Percentiles rank a stretch among this genome's conserved stretches.
Evolutionary conservation across 2,888 invertebrate species (phyloP).

Genomic region (Parnassius apollo): DNA sequence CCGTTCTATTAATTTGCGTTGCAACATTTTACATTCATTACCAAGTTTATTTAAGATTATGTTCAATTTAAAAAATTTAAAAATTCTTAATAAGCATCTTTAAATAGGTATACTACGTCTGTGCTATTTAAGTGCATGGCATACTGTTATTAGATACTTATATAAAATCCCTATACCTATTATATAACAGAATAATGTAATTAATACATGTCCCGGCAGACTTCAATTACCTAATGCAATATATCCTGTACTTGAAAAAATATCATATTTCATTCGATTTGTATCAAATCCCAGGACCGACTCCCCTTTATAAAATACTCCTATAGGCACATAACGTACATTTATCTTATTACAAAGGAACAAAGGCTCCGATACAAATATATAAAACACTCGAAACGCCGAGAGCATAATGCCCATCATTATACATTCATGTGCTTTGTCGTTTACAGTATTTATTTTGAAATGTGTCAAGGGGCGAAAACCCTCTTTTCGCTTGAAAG

Average conservation of each 20-base stretch:
- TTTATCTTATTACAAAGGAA: slow-evolving; percentile 72
- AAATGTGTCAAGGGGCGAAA: slow-evolving; percentile 72
- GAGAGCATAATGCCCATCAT: slow-evolving; percentile 77
- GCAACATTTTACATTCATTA: too few species aligned
- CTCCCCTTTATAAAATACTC: slow-evolving; percentile 60
- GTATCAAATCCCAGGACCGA: slow-evolving; percentile 66
- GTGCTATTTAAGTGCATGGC: too few species aligned
- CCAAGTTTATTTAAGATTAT: too few species aligned
- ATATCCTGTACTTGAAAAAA: slow-evolving; percentile 57
- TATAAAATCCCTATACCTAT: too few species aligned
- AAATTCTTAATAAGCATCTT: too few species aligned
- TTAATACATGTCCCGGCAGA: too few species aligned
- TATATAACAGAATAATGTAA: too few species aligned
- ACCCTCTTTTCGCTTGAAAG: slow-evolving; percentile 75
- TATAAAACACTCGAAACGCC: slow-evolving; percentile 78
- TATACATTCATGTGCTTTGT: slow-evolving; percentile 80
- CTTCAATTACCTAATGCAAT: slow-evolving; percentile 6
- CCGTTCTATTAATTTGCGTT: too few species aligned
- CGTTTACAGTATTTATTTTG: slow-evolving; percentile 80
- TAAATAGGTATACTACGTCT: too few species aligned
- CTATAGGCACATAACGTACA: slow-evolving; percentile 55
- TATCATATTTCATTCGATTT: slow-evolving; percentile 70
- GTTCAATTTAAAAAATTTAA: too few species aligned
- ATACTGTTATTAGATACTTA: too few species aligned
- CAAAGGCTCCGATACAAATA: slow-evolving; percentile 72